These are phyloP conservation scores for Macaria liturata DNA, from an alignment of 2,888 invertebrate genomes.

Conservation along the genomic window DNA sequence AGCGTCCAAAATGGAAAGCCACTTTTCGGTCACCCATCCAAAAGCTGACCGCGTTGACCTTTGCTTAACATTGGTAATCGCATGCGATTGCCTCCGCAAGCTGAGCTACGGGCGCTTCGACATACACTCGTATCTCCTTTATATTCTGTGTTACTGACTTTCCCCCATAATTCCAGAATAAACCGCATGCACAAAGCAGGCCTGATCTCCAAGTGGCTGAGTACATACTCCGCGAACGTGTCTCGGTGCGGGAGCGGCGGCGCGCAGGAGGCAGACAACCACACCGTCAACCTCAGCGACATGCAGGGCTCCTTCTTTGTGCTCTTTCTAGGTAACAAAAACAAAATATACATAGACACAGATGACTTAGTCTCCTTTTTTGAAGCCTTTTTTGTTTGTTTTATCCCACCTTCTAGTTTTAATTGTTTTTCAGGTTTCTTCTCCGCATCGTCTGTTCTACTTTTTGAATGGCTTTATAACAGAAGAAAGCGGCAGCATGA, in stretches of 20 bases:
- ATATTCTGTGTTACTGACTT: conserved; percentile 23
- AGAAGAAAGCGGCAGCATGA: conserved; percentile 60
- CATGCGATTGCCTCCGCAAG: too few species aligned
- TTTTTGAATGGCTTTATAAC: conserved; percentile 63
- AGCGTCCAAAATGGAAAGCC: too few species aligned
- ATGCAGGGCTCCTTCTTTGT: conserved; percentile 97
- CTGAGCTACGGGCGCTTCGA: too few species aligned
- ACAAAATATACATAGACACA: too few species aligned
- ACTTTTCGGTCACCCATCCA: too few species aligned
- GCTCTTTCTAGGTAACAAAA: conserved; percentile 87
- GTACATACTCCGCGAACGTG: conserved; percentile 88
- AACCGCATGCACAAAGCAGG: conserved; percentile 93
- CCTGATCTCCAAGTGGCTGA: conserved; percentile 92
- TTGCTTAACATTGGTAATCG: too few species aligned
- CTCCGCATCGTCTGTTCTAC: conserved; percentile 59
- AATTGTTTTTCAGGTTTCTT: conserved; percentile 58
- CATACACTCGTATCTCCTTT: too few species aligned
- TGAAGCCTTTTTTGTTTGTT: neutral
- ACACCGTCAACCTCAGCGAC: conserved; percentile 93
- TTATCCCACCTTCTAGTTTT: too few species aligned
- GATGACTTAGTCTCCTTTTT: too few species aligned
- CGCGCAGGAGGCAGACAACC: conserved; percentile 91
- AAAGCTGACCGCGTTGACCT: too few species aligned
- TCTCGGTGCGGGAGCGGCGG: conserved; percentile 87
- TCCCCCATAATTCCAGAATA: conserved; percentile 76